Evolutionary conservation across 1,140 invertebrate species (phyloP).

Genomic region (Arion vulgaris): DNA sequence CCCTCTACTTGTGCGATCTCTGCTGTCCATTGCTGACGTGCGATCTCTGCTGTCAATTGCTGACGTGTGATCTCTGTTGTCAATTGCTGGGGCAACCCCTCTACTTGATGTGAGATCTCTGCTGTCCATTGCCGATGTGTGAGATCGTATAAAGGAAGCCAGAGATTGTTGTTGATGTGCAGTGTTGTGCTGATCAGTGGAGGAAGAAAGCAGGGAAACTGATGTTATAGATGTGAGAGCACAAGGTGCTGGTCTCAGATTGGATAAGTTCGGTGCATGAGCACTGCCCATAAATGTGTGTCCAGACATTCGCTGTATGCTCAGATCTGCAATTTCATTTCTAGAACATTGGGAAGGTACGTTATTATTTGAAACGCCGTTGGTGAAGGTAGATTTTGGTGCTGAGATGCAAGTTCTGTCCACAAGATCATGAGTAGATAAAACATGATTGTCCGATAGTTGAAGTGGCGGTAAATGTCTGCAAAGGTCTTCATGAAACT

Average conservation of each 20-base stretch:
- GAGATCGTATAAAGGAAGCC: constrained; percentile 16
- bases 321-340: background rate
- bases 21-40: too few relatives aligned
- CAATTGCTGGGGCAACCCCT: too few relatives aligned
- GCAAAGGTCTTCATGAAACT: constrained; percentile 29
- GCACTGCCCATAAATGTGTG: background rate
- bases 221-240: background rate
- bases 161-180: background rate
- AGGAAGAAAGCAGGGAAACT: background rate
- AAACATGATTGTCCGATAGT: background rate
- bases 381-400: background rate
- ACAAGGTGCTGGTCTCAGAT: background rate
- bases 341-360: background rate
- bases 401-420: background rate
- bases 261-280: background rate
- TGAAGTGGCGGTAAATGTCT: constrained; percentile 23
- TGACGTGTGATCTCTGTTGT: too few relatives aligned
- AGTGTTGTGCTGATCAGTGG: background rate
- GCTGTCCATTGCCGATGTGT: background rate
- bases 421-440: background rate
- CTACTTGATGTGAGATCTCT: background rate
- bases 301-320: background rate
- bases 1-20: too few relatives aligned
- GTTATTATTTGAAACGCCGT: background rate
- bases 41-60: too few relatives aligned